Base-by-base conservation (phyloP, 2,888 invertebrate species). In the Alviniconcha strummeri region DNA sequence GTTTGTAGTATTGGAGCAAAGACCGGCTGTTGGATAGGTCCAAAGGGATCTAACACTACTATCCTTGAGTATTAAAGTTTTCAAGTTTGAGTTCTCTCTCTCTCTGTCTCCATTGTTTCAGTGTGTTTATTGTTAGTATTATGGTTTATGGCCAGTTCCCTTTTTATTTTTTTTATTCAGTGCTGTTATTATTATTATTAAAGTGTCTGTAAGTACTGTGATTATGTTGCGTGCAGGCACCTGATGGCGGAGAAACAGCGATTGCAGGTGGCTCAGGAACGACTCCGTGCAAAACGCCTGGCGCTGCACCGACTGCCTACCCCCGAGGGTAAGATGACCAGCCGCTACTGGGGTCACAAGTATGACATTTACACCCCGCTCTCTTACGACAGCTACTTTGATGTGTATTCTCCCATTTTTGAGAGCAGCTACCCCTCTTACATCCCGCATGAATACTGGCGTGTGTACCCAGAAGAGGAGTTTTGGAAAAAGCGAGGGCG, bases 281-380 rank as follows among this genome's bases (percentile, higher is more conserved):
- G 87, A 64, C 87, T 91, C 4, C 84, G 87, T 17, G 88, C 90
- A 79, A 89, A 90, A 80, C 83, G 90, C 52, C 87, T 86, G 76
- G 82, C 85, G 17, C 79, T 90, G 64, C 82, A 86, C 55, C 85
- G 85, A 77, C 80, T 87, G 13, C 87, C 87, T n/a, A 85, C 89
- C 57, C 89, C 89, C 17, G 83, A 86, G 83, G 90, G 90, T 90
- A 90, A 89, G 88, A 87, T 87, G 79, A 76, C 83, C 64, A 80
- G 52, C 72, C 82, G 85, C 60, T 83, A 83, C 19, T 86, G 84
- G 83, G 83, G 84, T 36, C 76, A 84, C 13, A 86, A 86, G 78
- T 86, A 86, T 60, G 78, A 86, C 75, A 75, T 86, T 54, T 84
- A 84, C 83, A 82, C 82, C 79, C 86, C 86, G 17, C 81, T 86